Evolutionary conservation across 2,113 vertebrate species (phyloP).

Genomic region (Oncorhynchus nerka): DNA sequence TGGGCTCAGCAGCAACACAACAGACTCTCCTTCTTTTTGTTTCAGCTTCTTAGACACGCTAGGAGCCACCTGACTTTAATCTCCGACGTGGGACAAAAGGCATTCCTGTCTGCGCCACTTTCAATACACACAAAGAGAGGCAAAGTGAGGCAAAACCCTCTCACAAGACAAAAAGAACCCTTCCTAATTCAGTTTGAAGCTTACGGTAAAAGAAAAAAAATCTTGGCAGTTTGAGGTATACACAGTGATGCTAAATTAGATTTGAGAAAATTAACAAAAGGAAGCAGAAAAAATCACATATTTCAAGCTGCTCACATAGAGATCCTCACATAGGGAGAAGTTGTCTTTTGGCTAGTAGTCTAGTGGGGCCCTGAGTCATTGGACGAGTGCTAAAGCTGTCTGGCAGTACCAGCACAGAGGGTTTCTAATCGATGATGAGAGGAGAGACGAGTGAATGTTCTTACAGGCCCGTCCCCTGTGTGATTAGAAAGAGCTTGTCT

Average conservation of each 20-base stretch:
- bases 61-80: background rate
- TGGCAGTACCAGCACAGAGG: background rate
- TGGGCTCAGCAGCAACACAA: background rate
- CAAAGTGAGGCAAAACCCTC: background rate
- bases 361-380: background rate
- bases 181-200: slow-evolving; percentile 3
- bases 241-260: background rate
- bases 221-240: background rate
- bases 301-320: too few species aligned
- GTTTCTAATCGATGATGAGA: slow-evolving; percentile 20
- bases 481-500: slow-evolving; percentile 31
- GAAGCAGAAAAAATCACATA: background rate
- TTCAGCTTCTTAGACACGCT: background rate
- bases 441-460: slow-evolving; percentile 20
- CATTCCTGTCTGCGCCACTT: background rate
- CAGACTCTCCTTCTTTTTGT: background rate
- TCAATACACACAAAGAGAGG: background rate
- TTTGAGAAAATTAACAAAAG: slow-evolving; percentile 7
- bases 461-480: slow-evolving; percentile 33
- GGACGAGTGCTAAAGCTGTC: slow-evolving; percentile 14
- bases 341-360: background rate
- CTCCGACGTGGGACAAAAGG: background rate
- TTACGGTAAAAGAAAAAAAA: background rate
- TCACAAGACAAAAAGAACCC: background rate
- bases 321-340: too few species aligned